phyloP scores from a whole-genome alignment of 2,797 vertebrate species.

The Trematomus bernacchii region DNA sequence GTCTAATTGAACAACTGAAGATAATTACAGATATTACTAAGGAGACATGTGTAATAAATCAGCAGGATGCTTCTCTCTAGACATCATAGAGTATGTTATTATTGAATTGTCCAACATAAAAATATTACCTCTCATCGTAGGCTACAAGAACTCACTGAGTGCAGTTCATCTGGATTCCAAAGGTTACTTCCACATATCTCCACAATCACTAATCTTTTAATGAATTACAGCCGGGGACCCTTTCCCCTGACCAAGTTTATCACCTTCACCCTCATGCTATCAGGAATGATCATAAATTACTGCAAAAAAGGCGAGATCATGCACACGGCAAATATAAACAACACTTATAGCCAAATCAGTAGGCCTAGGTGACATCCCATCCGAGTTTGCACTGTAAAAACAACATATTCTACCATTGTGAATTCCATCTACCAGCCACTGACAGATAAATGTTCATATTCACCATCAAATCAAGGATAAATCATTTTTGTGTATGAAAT shows the following conservation, averaged over 20 bases:
- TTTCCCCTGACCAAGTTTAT: conserved; percentile 51
- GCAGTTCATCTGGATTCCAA: conserved; percentile 50
- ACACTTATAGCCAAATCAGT: conserved; percentile 5
- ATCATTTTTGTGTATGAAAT: no score
- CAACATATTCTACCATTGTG: not conserved
- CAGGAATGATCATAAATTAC: conserved; percentile 54
- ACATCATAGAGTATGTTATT: conserved; percentile 1
- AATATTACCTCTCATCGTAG: conserved; percentile 19
- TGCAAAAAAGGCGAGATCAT: conserved; percentile 28
- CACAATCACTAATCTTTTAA: conserved; percentile 67
- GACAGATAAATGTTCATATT: no score
- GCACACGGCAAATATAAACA: conserved; percentile 25
- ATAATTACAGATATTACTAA: conserved; percentile 36
- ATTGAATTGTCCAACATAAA: conserved; percentile 1
- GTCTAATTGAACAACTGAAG: conserved; percentile 47
- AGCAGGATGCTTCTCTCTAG: conserved; percentile 23
- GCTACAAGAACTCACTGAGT: conserved; percentile 17
- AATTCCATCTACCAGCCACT: not conserved
- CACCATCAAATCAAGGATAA: no score
- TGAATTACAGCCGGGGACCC: conserved; percentile 59
- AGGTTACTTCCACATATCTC: conserved; percentile 48
- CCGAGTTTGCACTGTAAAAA: conserved; percentile 3
- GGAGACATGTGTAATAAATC: conserved; percentile 34
- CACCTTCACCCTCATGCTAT: conserved; percentile 24
- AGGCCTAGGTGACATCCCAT: not conserved